These are phyloP conservation scores for Rhagium mordax DNA, from an alignment of 2,888 invertebrate species.

Conservation along the genomic window DNA sequence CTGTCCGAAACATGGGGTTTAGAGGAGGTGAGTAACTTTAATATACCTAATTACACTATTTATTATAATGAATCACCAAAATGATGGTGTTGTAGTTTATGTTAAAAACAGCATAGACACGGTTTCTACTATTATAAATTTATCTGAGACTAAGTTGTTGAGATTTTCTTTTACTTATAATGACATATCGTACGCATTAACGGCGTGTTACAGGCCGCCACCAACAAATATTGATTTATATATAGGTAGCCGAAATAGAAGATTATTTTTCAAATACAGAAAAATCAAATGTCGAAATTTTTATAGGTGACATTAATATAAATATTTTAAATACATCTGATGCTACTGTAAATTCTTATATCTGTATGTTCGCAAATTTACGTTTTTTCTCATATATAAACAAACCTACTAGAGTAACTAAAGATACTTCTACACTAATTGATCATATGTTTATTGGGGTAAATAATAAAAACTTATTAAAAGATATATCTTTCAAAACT, in stretches of 20 bases:
- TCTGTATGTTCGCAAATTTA: slow-evolving; percentile 5
- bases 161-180: slow-evolving; percentile 11
- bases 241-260: slow-evolving; percentile 14
- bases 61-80: slow-evolving; percentile 25
- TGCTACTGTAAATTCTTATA: slow-evolving; percentile 10
- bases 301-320: slow-evolving; percentile 25
- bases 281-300: slow-evolving; percentile 19
- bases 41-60: slow-evolving; percentile 3
- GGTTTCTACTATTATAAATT: neutral
- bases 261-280: slow-evolving; percentile 2
- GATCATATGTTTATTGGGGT: slow-evolving; percentile 7
- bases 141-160: slow-evolving; percentile 17
- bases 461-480: neutral
- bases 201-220: slow-evolving; percentile 24
- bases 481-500: no score
- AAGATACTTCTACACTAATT: neutral
- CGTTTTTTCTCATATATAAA: slow-evolving; percentile 22
- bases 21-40: slow-evolving; percentile 1
- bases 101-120: slow-evolving; percentile 5
- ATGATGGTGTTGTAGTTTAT: slow-evolving; percentile 24
- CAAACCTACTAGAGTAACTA: slow-evolving; percentile 20
- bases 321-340: slow-evolving; percentile 14
- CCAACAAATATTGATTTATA: slow-evolving; percentile 11
- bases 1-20: slow-evolving; percentile 25
- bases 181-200: slow-evolving; percentile 8